Evolutionary conservation across 2,888 invertebrate genomes (phyloP).

Genomic region (Monoplex corrugatus): DNA sequence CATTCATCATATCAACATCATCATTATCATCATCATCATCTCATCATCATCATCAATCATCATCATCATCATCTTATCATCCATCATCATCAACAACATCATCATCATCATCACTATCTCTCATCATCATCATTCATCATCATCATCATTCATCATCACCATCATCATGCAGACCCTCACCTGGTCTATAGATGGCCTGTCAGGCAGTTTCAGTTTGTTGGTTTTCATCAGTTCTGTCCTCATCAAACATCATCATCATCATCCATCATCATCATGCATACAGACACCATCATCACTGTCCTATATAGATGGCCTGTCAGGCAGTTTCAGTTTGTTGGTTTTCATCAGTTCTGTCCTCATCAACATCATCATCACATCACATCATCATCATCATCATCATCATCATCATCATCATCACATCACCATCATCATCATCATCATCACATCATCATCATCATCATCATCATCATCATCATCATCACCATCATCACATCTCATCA

Average conservation of each 20-base stretch:
- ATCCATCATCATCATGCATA: not conserved
- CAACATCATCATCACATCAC: too few relatives aligned
- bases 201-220: not conserved
- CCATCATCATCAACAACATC: not conserved
- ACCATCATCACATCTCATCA: not conserved
- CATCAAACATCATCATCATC: not conserved
- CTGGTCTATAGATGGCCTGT: not conserved
- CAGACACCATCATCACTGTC: not conserved
- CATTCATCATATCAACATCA: too few relatives aligned
- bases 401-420: too few relatives aligned
- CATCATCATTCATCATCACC: not conserved
- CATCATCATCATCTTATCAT: not conserved
- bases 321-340: not conserved
- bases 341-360: slow-evolving; percentile 24
- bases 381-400: too few relatives aligned
- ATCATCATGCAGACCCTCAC: not conserved
- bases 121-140: not conserved
- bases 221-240: slow-evolving; percentile 34
- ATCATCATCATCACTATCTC: not conserved
- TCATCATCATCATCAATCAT: too few relatives aligned
- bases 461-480: not conserved
- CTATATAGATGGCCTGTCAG: not conserved
- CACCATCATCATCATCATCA: too few relatives aligned
- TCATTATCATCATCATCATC: too few relatives aligned
- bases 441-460: not conserved